These are phyloP conservation scores for Platynereis dumerilii DNA, from an alignment of 2,888 invertebrate species.

Conservation along the genomic window DNA sequence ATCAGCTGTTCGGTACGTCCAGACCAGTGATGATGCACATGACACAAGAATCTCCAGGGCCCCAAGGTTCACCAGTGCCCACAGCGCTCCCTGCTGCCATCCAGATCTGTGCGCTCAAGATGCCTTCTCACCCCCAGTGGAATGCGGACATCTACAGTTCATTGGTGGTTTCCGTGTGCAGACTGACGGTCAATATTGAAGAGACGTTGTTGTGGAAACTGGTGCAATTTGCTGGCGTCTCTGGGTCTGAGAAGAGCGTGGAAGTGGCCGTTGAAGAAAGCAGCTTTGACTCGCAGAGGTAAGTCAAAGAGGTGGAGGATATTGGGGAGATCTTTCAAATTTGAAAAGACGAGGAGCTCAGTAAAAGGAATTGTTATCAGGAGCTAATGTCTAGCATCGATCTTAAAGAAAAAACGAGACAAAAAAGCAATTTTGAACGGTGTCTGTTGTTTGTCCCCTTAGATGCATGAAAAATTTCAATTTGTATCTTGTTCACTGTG, in stretches of 20 bases:
- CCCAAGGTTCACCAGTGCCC: constrained; percentile 56
- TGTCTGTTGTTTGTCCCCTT: too few relatives aligned
- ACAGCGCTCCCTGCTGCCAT: constrained; percentile 71
- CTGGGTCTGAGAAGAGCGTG: constrained; percentile 68
- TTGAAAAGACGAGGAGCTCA: too few relatives aligned
- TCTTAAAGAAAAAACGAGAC: too few relatives aligned
- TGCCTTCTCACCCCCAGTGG: constrained; percentile 72
- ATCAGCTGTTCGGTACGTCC: constrained; percentile 84
- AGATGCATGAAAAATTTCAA: too few relatives aligned
- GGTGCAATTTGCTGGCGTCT: constrained; percentile 65
- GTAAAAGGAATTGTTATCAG: too few relatives aligned
- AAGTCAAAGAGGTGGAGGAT: background rate
- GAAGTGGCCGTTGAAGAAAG: constrained; percentile 72
- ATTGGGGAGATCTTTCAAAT: too few relatives aligned
- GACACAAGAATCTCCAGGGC: constrained; percentile 36
- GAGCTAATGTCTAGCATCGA: too few relatives aligned
- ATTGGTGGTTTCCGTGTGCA: constrained; percentile 80
- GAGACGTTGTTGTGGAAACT: constrained; percentile 82
- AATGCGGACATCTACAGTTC: constrained; percentile 90
- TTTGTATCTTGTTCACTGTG: too few relatives aligned
- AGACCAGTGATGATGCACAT: constrained; percentile 79
- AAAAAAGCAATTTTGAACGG: too few relatives aligned
- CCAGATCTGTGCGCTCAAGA: constrained; percentile 76
- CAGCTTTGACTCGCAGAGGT: constrained; percentile 77
- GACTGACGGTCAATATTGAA: constrained; percentile 85